Conservation (phyloP, 2,113 vertebrate genomes). For the Formicarius rufipectus region DNA sequence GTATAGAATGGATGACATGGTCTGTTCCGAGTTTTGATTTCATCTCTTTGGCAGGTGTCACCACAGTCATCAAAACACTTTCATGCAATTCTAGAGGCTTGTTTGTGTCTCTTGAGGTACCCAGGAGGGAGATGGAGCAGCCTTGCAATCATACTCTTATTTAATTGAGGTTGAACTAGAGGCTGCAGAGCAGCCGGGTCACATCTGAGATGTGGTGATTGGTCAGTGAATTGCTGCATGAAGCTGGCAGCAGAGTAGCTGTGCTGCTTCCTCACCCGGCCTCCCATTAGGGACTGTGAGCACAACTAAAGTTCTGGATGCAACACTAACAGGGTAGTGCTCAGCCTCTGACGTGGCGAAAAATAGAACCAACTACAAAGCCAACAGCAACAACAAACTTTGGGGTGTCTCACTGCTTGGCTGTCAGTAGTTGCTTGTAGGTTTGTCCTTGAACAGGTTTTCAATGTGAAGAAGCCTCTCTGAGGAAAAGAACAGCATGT, state of each 20-base stretch:
- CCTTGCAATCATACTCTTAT: neutral
- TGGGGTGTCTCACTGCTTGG: neutral
- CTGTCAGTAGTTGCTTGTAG: constrained; percentile 3
- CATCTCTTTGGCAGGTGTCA: neutral
- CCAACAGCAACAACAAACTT: neutral
- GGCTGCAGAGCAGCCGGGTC: neutral
- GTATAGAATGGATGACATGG: neutral
- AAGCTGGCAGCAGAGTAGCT: neutral
- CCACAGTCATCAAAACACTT: neutral
- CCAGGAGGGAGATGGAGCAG: neutral
- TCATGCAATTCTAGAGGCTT: neutral
- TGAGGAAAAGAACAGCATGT: neutral
- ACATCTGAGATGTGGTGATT: neutral
- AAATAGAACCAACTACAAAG: neutral
- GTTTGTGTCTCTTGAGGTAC: neutral
- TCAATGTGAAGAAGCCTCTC: constrained; percentile 47
- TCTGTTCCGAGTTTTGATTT: neutral
- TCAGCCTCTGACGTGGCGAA: neutral
- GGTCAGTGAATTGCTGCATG: neutral
- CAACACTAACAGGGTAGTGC: neutral
- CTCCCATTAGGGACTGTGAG: neutral
- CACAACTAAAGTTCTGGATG: neutral
- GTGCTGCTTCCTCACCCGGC: neutral
- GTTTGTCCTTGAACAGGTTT: constrained; percentile 60
- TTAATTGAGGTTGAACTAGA: neutral